These are phyloP conservation scores for Paraescarpia echinospica DNA, from an alignment of 1,140 invertebrate genomes.

Conservation along the genomic window DNA sequence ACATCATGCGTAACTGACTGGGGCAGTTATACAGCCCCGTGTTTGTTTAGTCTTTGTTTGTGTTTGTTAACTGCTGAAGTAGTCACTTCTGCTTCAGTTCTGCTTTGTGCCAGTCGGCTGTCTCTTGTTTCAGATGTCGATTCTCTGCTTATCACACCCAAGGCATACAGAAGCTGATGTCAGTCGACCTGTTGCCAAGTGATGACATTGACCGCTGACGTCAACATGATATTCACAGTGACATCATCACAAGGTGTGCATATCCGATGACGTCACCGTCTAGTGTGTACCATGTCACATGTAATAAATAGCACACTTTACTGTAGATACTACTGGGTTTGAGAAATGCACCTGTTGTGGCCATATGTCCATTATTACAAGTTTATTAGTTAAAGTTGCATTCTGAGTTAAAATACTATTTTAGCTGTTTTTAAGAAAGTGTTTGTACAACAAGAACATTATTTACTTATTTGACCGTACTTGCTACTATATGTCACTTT, in stretches of 20 bases:
- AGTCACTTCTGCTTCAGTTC: not conserved
- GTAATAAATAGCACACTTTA: not conserved
- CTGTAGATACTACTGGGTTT: not conserved
- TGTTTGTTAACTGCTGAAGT: too few relatives aligned
- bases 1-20: too few relatives aligned
- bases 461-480: too few relatives aligned
- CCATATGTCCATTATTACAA: not conserved
- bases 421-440: too few relatives aligned
- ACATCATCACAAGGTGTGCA: not conserved
- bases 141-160: slow-evolving; percentile 36
- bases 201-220: not conserved
- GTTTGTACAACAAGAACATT: too few relatives aligned
- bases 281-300: not conserved
- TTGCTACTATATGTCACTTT: too few relatives aligned
- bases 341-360: not conserved
- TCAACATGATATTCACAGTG: not conserved
- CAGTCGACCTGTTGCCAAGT: not conserved
- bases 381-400: not conserved
- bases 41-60: too few relatives aligned
- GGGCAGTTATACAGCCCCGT: too few relatives aligned
- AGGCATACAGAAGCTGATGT: slow-evolving; percentile 35
- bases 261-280: not conserved
- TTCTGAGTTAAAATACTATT: too few relatives aligned
- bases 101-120: not conserved
- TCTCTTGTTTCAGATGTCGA: slow-evolving; percentile 26